These are phyloP conservation scores for Helicolenus hilgendorfi DNA, from an alignment of 2,797 vertebrate species.

Conservation along the genomic window DNA sequence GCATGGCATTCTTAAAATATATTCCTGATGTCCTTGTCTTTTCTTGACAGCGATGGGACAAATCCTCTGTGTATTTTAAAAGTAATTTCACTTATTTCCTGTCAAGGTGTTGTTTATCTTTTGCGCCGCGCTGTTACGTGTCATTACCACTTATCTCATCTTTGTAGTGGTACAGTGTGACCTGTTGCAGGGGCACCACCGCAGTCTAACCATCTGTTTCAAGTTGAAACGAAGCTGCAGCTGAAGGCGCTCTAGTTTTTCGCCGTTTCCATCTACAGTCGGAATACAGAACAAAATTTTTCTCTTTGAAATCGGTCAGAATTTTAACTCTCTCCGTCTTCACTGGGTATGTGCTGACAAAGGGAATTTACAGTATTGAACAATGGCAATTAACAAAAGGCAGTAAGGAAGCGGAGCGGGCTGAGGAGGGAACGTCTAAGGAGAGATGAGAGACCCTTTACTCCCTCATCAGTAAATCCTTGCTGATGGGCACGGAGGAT, in stretches of 20 bases:
- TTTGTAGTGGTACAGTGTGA: constrained; percentile 44
- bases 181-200: constrained; percentile 61
- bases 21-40: constrained; percentile 11
- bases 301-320: constrained; percentile 73
- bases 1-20: neutral
- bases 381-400: constrained; percentile 80
- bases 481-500: constrained; percentile 79
- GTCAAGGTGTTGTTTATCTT: constrained; percentile 47
- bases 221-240: constrained; percentile 41
- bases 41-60: neutral
- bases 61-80: neutral
- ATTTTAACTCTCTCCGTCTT: constrained; percentile 50
- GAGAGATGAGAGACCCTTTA: constrained; percentile 85
- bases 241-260: constrained; percentile 22
- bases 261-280: constrained; percentile 31
- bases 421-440: constrained; percentile 67
- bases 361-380: constrained; percentile 78
- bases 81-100: neutral
- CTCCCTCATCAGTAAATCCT: constrained; percentile 87
- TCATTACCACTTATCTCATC: constrained; percentile 48
- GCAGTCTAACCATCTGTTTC: constrained; percentile 50
- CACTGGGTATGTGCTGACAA: constrained; percentile 73
- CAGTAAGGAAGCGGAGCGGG: constrained; percentile 48
- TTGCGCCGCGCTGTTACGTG: constrained; percentile 28
- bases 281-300: constrained; percentile 35